Evolutionary conservation across 2,113 vertebrate species (phyloP).

Genomic region (Brienomyrus longianalis): DNA sequence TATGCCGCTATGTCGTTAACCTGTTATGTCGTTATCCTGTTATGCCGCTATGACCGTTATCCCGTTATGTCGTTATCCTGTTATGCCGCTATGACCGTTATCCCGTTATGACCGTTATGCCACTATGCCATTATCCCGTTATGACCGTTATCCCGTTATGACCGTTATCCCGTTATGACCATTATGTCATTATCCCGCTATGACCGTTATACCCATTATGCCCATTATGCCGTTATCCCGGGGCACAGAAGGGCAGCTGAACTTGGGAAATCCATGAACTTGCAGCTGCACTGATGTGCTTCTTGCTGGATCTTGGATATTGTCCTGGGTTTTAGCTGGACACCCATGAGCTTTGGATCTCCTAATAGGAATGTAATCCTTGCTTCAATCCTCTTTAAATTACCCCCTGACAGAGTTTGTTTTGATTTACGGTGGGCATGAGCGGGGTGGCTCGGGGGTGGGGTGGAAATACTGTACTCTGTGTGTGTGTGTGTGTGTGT

Average conservation of each 20-base stretch:
- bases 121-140: no score
- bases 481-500: conserved; percentile 5
- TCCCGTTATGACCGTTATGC: no score
- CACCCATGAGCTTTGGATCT: conserved; percentile 14
- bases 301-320: conserved; percentile 12
- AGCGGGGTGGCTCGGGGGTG: not conserved
- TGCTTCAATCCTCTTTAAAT: conserved; percentile 26
- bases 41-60: no score
- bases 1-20: no score
- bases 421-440: not conserved
- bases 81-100: no score
- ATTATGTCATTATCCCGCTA: no score
- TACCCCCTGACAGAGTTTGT: not conserved
- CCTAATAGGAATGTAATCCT: conserved; percentile 27
- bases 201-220: no score
- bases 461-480: not conserved
- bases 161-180: no score
- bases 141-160: no score
- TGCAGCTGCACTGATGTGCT: conserved; percentile 12
- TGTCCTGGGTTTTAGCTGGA: conserved; percentile 20
- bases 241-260: not conserved
- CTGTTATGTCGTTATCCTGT: no score
- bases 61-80: no score
- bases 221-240: not conserved
- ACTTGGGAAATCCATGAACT: conserved; percentile 19